These are phyloP conservation scores for Cyprinodon tularosa DNA, from an alignment of 2,113 vertebrate species.

Conservation along the genomic window DNA sequence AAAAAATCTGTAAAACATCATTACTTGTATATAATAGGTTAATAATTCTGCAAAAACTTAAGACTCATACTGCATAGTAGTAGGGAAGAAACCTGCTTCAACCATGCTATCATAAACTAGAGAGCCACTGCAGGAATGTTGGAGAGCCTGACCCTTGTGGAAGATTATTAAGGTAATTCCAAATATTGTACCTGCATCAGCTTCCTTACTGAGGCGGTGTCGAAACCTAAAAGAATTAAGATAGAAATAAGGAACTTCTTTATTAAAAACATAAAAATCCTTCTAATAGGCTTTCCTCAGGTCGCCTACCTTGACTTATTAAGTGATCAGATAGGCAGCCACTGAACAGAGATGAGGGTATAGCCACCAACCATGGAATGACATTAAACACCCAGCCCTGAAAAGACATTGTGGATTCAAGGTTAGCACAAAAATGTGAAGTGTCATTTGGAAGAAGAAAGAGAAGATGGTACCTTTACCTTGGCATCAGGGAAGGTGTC, in stretches of 20 bases:
- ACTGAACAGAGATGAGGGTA: constrained; percentile 88
- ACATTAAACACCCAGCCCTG: constrained; percentile 98
- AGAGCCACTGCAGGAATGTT: not conserved
- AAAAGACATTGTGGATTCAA: constrained; percentile 12
- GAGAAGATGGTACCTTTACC: constrained; percentile 74
- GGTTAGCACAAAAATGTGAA: not conserved
- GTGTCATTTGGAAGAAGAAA: not conserved
- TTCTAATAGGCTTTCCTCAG: not conserved
- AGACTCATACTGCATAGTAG: not conserved
- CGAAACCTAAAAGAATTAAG: constrained; percentile 80
- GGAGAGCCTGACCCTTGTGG: not conserved
- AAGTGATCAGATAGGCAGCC: constrained; percentile 93
- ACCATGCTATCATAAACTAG: not conserved
- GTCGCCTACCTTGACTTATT: constrained; percentile 85
- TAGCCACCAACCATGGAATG: constrained; percentile 94
- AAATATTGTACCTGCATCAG: constrained; percentile 90
- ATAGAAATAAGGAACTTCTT: constrained; percentile 10
- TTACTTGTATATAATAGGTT: not conserved
- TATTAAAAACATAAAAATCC: not conserved
- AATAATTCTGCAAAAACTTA: not conserved
- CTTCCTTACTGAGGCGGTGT: constrained; percentile 89
- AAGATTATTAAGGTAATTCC: not conserved
- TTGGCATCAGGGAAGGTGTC: constrained; percentile 92
- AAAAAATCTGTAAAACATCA: too few species aligned
- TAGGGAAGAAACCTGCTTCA: not conserved